A percentile compares a stretch with the other conserved stretches of the same genome.
Conservation (phyloP, 2,113 vertebrate species). For the Arizona elegans region DNA sequence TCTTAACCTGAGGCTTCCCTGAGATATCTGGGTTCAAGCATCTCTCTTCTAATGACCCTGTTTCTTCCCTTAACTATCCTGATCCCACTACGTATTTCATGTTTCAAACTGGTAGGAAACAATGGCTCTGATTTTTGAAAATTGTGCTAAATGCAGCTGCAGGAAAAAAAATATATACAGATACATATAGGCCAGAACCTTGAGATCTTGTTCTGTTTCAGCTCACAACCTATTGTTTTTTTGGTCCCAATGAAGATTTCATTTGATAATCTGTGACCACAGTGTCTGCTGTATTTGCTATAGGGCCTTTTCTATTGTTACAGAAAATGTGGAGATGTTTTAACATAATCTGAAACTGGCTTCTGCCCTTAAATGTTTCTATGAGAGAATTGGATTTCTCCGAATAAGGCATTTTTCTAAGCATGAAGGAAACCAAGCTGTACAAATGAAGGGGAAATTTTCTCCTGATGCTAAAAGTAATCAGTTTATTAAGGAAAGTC, state of each 20-base stretch:
- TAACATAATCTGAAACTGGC: too few species aligned
- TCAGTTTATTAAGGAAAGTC: conserved; percentile 6
- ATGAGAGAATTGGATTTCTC: not conserved
- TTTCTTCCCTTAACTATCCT: not conserved
- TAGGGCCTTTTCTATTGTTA: not conserved
- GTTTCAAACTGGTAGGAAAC: not conserved
- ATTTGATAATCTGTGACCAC: not conserved
- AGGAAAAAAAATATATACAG: not conserved
- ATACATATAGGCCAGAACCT: not conserved
- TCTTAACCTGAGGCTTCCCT: not conserved
- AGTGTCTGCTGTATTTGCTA: not conserved
- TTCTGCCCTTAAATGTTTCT: not conserved
- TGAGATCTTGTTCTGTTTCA: not conserved
- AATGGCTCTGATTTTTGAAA: not conserved
- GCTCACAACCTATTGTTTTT: not conserved
- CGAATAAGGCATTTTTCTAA: not conserved
- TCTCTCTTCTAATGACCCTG: not conserved
- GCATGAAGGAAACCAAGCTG: not conserved
- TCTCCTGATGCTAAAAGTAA: not conserved
- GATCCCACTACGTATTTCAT: not conserved
- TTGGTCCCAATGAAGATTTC: not conserved
- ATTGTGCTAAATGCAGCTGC: not conserved
- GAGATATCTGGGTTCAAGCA: not conserved
- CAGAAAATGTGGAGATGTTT: too few species aligned
- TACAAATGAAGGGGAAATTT: conserved; percentile 19